Percentiles rank a stretch among this genome's conserved stretches.
These are phyloP conservation scores for Pithys albifrons DNA, from an alignment of 2,113 vertebrate species.

Conservation along the genomic window DNA sequence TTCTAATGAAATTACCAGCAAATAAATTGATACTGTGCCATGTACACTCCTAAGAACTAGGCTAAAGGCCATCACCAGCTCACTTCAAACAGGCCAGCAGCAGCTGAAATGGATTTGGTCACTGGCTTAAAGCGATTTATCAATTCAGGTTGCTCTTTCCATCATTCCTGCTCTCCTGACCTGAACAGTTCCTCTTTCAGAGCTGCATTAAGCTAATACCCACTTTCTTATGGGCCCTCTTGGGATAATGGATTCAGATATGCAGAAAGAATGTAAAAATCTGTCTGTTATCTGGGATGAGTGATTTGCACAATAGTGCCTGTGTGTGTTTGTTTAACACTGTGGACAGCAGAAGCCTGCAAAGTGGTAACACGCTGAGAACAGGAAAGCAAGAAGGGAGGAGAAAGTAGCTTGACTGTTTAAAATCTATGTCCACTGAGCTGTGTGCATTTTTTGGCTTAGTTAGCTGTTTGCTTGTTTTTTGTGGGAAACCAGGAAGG, in stretches of 20 bases:
- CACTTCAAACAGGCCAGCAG: conserved; percentile 49
- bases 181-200: conserved; percentile 45
- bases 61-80: background rate
- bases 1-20: background rate
- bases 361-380: background rate
- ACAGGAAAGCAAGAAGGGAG: background rate
- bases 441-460: conserved; percentile 30
- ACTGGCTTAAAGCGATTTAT: conserved; percentile 33
- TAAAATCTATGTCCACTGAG: background rate
- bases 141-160: conserved; percentile 13
- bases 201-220: conserved; percentile 51
- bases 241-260: conserved; percentile 59
- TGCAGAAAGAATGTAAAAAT: conserved; percentile 68
- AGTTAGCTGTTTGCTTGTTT: conserved; percentile 15
- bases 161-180: background rate
- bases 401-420: background rate
- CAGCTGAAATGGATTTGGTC: conserved; percentile 53
- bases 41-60: background rate
- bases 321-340: conserved; percentile 8
- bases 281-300: conserved; percentile 12
- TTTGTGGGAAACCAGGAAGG: conserved; percentile 39
- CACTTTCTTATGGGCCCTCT: conserved; percentile 37
- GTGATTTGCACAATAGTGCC: conserved; percentile 7
- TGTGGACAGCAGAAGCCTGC: background rate
- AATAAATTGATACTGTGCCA: background rate